These are phyloP conservation scores for Tiliqua scincoides DNA, from an alignment of 2,113 vertebrate genomes.

Conservation along the genomic window DNA sequence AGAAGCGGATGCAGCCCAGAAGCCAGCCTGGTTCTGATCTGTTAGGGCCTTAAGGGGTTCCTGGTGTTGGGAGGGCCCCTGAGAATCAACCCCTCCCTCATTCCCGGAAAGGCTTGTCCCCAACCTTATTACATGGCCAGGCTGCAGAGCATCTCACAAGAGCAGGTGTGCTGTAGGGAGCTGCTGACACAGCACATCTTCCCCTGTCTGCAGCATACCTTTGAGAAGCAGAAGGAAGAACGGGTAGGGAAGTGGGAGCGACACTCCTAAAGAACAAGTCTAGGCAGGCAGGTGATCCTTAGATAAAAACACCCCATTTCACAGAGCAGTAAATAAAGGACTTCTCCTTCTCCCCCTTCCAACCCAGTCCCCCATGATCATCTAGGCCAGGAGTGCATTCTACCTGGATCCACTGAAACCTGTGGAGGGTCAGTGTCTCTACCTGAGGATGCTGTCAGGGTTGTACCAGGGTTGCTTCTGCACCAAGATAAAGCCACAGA, in stretches of 20 bases:
- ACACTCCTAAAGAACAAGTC: too few species aligned
- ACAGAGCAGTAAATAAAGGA: too few species aligned
- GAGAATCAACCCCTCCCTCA: neutral
- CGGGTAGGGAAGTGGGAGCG: too few species aligned
- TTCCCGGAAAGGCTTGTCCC: neutral
- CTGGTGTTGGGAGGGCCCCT: neutral
- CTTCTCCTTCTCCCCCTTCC: too few species aligned
- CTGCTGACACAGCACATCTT: neutral
- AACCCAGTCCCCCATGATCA: too few species aligned
- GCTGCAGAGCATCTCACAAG: neutral
- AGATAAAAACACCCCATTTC: too few species aligned
- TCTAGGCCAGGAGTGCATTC: too few species aligned
- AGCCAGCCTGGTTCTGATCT: too few species aligned
- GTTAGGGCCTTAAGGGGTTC: neutral
- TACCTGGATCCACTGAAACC: too few species aligned
- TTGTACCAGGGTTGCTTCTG: constrained; percentile 81
- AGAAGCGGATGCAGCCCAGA: too few species aligned
- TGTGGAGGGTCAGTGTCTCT: neutral
- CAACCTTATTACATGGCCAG: neutral
- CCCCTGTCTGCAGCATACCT: neutral
- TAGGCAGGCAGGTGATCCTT: too few species aligned
- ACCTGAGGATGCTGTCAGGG: constrained; percentile 46
- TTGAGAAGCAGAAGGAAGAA: neutral
- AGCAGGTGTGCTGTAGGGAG: neutral
- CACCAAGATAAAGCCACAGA: constrained; percentile 76